Base-by-base conservation (phyloP, 2,113 vertebrate genomes). In the Ursus arctos region DNA sequence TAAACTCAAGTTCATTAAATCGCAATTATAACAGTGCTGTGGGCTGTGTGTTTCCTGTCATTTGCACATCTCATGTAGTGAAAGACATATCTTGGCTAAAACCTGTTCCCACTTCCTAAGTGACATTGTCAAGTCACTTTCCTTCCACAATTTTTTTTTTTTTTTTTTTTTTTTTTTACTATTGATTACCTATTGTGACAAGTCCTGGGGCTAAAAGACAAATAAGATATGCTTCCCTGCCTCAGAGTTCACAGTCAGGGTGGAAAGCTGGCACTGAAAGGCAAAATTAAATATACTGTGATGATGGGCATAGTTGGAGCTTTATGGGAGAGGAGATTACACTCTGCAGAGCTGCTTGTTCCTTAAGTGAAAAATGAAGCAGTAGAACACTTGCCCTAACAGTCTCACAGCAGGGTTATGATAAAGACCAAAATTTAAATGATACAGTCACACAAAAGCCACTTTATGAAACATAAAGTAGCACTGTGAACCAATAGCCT, bases 41-140 rank as follows among this genome's bases (percentile, higher is more conserved):
- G 49, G 43, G 18, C 31, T 72, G 4, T 92, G n/a, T 9, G 31
- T 90, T 79, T 92, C 15, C 69, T 86, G 12, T 55, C 47, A 26
- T 49, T 87, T 91, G 2, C 33, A 15, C 9, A 71, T 61, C 51
- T 40, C 14, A 0, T 7, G 4, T 10, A 72, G 22, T 33, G 43
- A 63, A 65, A 89, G 40, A 47, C 33, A 40, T 4, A 40, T 26
- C 11, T 83, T 79, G 4, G 43, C 57, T 84, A 71, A 89, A 79
- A 82, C 31, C 33, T 55, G 9, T 79, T 69, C 7, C 61, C 43
- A 57, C 36, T 87, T 74, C 26, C 9, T 90, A 2, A 43, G 14
- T 97, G 69, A 83, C 49, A 69, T 24, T 86, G 47, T 6, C 40
- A 84, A 92, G 31, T 95, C 40, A 71, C 9, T 87, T 86, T 82